A percentile compares a stretch with the other conserved stretches of the same genome.
Conservation (phyloP, 2,797 vertebrate genomes). For the Aotus griseimembra region DNA sequence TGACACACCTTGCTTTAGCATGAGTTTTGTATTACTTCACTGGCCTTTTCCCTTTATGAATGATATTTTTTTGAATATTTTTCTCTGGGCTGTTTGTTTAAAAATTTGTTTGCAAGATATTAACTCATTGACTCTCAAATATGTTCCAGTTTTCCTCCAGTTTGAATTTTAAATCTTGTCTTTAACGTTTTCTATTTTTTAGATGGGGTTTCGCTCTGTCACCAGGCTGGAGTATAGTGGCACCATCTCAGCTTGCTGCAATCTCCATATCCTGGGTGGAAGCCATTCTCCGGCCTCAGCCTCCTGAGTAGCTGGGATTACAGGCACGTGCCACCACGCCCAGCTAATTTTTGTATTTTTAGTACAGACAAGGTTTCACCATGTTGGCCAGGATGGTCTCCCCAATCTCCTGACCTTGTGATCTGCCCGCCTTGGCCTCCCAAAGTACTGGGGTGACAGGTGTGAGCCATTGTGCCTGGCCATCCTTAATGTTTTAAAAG, state of each 20-base stretch:
- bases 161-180: neutral
- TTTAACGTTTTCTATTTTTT: neutral
- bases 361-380: too few relatives aligned
- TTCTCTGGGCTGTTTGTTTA: neutral
- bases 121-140: neutral
- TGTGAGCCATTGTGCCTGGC: fast-evolving
- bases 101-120: neutral
- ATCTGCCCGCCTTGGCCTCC: too few relatives aligned
- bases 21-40: neutral
- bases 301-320: too few relatives aligned
- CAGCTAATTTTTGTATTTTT: too few relatives aligned
- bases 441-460: too few relatives aligned
- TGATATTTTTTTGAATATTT: neutral
- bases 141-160: neutral
- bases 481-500: neutral
- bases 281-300: too few relatives aligned
- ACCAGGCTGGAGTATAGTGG: too few relatives aligned
- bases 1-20: neutral
- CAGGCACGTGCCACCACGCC: fast-evolving
- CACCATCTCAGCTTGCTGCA: too few relatives aligned
- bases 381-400: too few relatives aligned
- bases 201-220: fast-evolving
- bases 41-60: neutral
- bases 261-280: too few relatives aligned
- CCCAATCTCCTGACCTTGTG: too few relatives aligned